Evolutionary conservation across 1,140 invertebrate genomes (phyloP), one percentile per base, ranked within the genome.

Genomic region (Nylanderia fulva): DNA sequence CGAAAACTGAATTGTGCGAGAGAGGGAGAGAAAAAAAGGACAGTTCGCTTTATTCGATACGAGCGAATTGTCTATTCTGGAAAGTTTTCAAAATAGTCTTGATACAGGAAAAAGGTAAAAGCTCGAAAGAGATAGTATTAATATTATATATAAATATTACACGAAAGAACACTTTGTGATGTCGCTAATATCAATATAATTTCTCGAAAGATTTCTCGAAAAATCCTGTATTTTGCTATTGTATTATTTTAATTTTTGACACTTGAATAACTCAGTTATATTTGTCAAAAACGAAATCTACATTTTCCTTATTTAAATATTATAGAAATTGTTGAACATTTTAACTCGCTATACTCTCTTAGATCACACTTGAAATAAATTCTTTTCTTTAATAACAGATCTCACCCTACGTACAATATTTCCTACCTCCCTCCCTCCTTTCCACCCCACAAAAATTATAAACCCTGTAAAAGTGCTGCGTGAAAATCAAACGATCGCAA

Each of bases 401-500:
- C 2, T 79, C 64, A 68, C 52, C 11, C 33, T 3, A 33, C 29
- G 29, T 33, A 33, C 54, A 42, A n/a, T 6, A 80, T 15, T 72
- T 82, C 66, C 77, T 82, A 72, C 66, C 77, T 82, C 66, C 61
- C 64, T 24, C 42, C 45, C 27, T 48, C 15, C 45, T 48, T 48
- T 48, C 45, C 15, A 48, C 45, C 29, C 29, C 33, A 24, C 6
- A 39, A 54, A 29, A 21, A 45, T 75, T 27, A n/a, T 39, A 24
- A n/a, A 83, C 4, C 18, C 42, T 11, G 29, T 24, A 48, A 45
- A 61, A n/a, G 5, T 61, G 56, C 5, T 24, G 33, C 56, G 18
- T 27, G 11, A 64, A 39, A 63, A 75, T 74, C 79, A 76, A 64
- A 76, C 56, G 58, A 84, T 84, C 42, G 58, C 68, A 84, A 76